phyloP scores from a whole-genome alignment of 2,113 vertebrate genomes.

The Promerops cafer region DNA sequence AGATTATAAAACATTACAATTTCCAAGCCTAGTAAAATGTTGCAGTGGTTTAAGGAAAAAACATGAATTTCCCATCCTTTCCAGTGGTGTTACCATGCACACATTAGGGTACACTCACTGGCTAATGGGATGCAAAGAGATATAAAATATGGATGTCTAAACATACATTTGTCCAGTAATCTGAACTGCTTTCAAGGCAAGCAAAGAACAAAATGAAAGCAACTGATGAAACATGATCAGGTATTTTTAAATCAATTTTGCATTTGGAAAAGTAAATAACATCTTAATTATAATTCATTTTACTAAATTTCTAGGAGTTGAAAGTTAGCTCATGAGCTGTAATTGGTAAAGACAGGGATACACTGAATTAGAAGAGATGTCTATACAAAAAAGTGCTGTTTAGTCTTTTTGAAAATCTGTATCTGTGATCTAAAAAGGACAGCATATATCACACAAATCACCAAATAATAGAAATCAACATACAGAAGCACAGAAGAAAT shows the following conservation, averaged over 20 bases:
- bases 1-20: background rate
- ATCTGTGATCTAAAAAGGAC: background rate
- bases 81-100: background rate
- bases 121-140: background rate
- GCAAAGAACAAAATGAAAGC: background rate
- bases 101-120: background rate
- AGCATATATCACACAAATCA: background rate
- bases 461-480: background rate
- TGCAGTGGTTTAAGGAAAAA: background rate
- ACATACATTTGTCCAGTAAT: background rate
- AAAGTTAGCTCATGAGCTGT: background rate
- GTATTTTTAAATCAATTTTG: background rate
- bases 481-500: background rate
- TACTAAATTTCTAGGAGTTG: background rate
- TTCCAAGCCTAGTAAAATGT: background rate
- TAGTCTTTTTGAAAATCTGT: background rate
- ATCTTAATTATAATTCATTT: background rate
- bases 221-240: background rate
- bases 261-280: background rate
- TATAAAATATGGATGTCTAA: background rate
- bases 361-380: background rate
- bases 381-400: background rate
- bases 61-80: background rate
- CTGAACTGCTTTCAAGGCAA: background rate
- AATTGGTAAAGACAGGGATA: background rate